Evolutionary conservation across 1,140 invertebrate species (phyloP), one percentile per base, ranked within the genome.

Genomic region (Pseudomyrmex flavicornis): DNA sequence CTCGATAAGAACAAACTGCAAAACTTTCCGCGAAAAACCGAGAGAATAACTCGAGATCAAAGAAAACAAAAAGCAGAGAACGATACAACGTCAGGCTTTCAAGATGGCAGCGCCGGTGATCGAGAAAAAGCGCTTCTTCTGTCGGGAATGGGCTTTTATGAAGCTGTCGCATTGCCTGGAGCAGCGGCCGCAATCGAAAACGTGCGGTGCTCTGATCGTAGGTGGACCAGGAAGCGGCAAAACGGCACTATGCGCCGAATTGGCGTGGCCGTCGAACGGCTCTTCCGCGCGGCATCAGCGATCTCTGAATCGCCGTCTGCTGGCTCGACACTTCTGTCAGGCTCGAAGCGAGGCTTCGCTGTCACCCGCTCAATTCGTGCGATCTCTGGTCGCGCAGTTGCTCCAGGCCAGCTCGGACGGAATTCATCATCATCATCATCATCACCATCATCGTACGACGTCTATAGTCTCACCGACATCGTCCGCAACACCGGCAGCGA

Each of bases 81-180:
- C 22, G 8, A 35, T 63, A 46, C 44, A 22, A 46, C 2, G 52
- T 35, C 54, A 12, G 22, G 50, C 13, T 50, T n/a, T 22, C 75
- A 92, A 89, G 48, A 94, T 94, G 94, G 93, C 93, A 8, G 94
- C 94, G 17, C 94, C 94, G 70, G 93, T 94, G 72, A 94, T 94
- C 84, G 95, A 95, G 85, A 95, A 95, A 90, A 96, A 96, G 89
- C 95, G 96, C 68, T 97, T 97, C 92, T 96, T 96, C 92, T 97
- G 97, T 90, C 96, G 98, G 15, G 98, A 99, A 94, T 99, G 98
- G 98, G 98, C 97, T 1, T 98, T 99, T 89, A 97, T 97, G 91
- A 99, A 99, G 93, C 95, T 99, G n/a, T 96, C 97, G 2, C 97
- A 99, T 88, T 98, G 97, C 85, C 91, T 99, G 85, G 98, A 99